These are phyloP conservation scores for Agrypnus murinus DNA, from an alignment of 2,888 invertebrate genomes.

Conservation along the genomic window DNA sequence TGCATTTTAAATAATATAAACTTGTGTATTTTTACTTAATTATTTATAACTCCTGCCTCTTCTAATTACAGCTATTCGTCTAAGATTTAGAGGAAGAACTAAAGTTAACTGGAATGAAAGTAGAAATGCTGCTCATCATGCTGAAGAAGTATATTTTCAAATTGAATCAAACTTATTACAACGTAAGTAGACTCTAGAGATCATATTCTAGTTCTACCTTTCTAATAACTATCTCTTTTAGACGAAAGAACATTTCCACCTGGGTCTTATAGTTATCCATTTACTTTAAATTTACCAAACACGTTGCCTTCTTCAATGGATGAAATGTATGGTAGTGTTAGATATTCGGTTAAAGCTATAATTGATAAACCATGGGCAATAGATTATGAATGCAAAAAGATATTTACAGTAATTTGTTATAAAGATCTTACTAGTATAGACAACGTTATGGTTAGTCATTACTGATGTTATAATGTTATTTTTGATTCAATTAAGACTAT, in stretches of 20 bases:
- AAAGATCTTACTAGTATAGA: slow-evolving; percentile 9
- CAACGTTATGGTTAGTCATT: slow-evolving; percentile 14
- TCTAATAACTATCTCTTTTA: no score
- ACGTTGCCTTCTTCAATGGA: slow-evolving; percentile 27
- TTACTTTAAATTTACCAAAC: slow-evolving; percentile 26
- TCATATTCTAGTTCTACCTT: not conserved
- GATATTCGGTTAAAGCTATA: slow-evolving; percentile 17
- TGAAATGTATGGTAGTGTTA: slow-evolving; percentile 11
- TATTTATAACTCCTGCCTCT: no score
- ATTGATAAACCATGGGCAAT: slow-evolving; percentile 37
- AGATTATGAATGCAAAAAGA: slow-evolving; percentile 26
- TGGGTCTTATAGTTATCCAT: slow-evolving; percentile 30
- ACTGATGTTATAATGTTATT: not conserved
- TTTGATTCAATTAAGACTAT: not conserved
- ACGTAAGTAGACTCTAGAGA: slow-evolving; percentile 17
- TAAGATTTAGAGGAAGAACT: slow-evolving; percentile 17
- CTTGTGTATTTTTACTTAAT: no score
- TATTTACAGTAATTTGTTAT: slow-evolving; percentile 9
- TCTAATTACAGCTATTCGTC: slow-evolving; percentile 13
- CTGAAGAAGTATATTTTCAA: slow-evolving; percentile 26
- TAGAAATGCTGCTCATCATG: not conserved
- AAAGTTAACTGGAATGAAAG: slow-evolving; percentile 30
- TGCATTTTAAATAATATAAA: no score
- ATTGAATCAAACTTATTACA: slow-evolving; percentile 27
- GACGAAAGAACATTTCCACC: slow-evolving; percentile 40